Base-by-base conservation (phyloP, 2,888 invertebrate species). In the Rosalia funebris region DNA sequence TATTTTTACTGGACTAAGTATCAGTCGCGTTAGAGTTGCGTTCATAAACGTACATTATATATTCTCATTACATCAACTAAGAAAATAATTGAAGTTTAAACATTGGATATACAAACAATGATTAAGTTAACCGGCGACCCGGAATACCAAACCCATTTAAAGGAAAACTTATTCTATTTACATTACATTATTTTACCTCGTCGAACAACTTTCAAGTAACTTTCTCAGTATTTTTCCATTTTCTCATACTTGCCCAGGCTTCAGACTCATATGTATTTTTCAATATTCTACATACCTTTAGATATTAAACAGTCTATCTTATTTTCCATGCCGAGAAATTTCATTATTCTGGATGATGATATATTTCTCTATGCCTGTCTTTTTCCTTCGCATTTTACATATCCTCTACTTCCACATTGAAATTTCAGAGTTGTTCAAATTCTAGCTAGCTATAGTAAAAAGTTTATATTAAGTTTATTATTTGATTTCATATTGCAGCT, bases 281-380 rank as follows among this genome's bases (percentile, higher is more conserved):
- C 79, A 77, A 78, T 77, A 76, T 77, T 69, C 76, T 69, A 77
- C 76, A 79, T 79, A 79, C 77, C 75, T 77, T 74, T 72, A 71
- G 75, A 77, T 77, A 77, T 78, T 78, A 78, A 78, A 77, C 77
- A 79, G 77, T 79, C 76, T 78, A 78, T 78, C 76, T 77, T 76
- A 77, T 79, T 77, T 77, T 75, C 73, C 73, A 71, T 73, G 75
- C 73, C 73, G 74, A 78, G 75, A 78, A 80, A 79, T 79, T 79
- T 80, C 79, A 79, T 80, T 80, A 80, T 78, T 76, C 74, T 71
- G 72, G 76, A 77, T 77, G 78, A 78, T 79, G 78, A 80, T 79
- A 78, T 79, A 79, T 80, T 74, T 78, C 75, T 71, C 68, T 73
- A 71, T 67, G 68, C 65, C 65, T 42, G 37, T 67, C 63, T 56